Conservation (phyloP, 2,113 vertebrate species). For the Pelodiscus sinensis region DNA sequence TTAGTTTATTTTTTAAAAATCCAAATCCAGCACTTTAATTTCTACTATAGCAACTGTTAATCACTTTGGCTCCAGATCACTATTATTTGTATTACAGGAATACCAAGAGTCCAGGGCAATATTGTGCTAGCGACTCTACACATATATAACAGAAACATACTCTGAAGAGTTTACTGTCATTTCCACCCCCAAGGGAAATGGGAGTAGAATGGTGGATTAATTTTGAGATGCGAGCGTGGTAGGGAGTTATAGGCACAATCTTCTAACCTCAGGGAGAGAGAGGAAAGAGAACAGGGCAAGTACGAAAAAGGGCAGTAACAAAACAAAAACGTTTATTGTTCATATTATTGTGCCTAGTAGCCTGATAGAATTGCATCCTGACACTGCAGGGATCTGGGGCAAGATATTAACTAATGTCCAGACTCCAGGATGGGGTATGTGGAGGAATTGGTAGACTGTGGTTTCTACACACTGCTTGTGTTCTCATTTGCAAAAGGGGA, state of each 20-base stretch:
- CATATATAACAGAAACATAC: background rate
- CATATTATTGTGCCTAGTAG: background rate
- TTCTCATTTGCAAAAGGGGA: background rate
- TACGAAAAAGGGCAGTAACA: too few species aligned
- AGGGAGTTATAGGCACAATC: background rate
- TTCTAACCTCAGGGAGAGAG: fast-evolving
- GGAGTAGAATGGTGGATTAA: too few species aligned
- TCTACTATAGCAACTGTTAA: fast-evolving
- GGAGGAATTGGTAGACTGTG: background rate
- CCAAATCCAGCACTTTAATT: fast-evolving
- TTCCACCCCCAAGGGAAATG: background rate
- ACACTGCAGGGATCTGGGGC: background rate
- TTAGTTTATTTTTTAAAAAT: too few species aligned
- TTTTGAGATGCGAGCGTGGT: background rate
- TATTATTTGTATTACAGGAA: background rate
- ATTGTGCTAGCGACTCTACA: background rate
- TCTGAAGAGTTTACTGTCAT: background rate
- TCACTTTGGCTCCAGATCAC: background rate
- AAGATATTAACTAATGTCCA: background rate
- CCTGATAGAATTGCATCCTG: background rate
- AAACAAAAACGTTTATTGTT: background rate
- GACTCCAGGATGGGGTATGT: background rate
- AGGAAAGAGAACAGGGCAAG: too few species aligned
- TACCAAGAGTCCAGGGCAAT: background rate
- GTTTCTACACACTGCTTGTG: background rate